A percentile compares a stretch with the other conserved stretches of the same genome.
Evolutionary conservation across 2,113 vertebrate genomes (phyloP).

Genomic region (Seriola aureovittata): DNA sequence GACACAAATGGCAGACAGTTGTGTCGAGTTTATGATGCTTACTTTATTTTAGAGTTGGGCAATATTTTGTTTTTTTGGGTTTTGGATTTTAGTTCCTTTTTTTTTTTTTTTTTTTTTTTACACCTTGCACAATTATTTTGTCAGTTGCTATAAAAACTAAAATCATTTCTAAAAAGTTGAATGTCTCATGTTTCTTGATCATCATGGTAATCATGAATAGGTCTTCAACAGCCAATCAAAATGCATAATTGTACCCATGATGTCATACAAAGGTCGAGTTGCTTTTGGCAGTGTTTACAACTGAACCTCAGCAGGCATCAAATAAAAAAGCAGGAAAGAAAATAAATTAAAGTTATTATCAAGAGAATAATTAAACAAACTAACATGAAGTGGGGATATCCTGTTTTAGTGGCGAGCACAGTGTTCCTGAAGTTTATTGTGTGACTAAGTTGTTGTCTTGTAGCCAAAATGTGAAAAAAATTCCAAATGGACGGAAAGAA

Average conservation of each 20-base stretch:
- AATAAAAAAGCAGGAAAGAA: constrained; percentile 11
- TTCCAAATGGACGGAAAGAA: constrained; percentile 34
- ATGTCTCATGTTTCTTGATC: background rate
- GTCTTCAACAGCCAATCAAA: constrained; percentile 14
- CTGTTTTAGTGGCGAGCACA: constrained; percentile 34
- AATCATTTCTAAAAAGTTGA: background rate
- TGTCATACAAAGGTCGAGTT: constrained; percentile 13
- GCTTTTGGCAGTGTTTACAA: background rate
- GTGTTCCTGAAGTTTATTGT: constrained; percentile 62
- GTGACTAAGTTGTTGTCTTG: constrained; percentile 58
- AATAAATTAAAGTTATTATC: constrained; percentile 9
- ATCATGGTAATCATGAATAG: background rate
- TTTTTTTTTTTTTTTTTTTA: background rate
- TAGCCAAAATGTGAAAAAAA: constrained; percentile 33
- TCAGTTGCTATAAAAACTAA: background rate
- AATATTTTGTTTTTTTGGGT: background rate
- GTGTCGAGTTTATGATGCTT: background rate
- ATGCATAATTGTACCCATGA: constrained; percentile 7
- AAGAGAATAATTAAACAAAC: constrained; percentile 32
- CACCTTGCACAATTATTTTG: background rate
- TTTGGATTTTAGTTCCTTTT: background rate
- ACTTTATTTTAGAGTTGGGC: background rate
- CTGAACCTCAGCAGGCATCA: background rate
- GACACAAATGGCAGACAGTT: constrained; percentile 1
- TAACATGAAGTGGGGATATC: constrained; percentile 11